These are phyloP conservation scores for Cheracebus regulus DNA, from an alignment of 2,797 vertebrate genomes.

Conservation along the genomic window DNA sequence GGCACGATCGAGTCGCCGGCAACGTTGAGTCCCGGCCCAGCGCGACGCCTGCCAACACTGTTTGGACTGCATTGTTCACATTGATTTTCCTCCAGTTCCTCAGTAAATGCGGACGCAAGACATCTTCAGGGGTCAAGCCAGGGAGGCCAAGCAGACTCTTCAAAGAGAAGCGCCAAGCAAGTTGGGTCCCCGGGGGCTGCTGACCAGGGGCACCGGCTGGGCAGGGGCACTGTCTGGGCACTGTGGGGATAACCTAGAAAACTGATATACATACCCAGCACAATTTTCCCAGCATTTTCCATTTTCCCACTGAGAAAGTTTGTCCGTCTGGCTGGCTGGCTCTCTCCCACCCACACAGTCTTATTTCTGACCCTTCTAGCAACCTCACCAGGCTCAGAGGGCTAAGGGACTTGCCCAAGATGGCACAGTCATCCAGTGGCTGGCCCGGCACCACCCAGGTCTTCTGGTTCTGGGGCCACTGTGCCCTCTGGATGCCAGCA, in stretches of 20 bases:
- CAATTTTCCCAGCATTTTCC: fast-evolving
- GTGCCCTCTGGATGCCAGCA: fast-evolving
- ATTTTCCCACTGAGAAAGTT: background rate
- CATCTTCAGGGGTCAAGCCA: background rate
- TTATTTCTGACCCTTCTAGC: background rate
- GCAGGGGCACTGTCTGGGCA: background rate
- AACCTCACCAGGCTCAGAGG: background rate
- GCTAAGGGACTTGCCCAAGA: fast-evolving
- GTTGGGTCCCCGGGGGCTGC: fast-evolving
- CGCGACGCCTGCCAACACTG: conserved; percentile 64
- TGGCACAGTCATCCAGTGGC: fast-evolving
- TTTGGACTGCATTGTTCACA: conserved; percentile 63
- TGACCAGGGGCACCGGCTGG: background rate
- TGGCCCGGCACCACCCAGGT: fast-evolving
- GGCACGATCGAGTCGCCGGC: conserved; percentile 78
- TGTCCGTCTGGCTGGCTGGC: no score
- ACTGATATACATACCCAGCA: fast-evolving
- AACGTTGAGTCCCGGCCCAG: conserved; percentile 72
- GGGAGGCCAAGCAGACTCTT: background rate
- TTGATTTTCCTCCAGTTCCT: conserved; percentile 71
- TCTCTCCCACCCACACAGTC: background rate
- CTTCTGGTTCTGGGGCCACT: background rate
- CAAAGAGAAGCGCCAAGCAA: fast-evolving
- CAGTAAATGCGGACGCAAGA: background rate
- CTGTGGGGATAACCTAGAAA: fast-evolving